These are phyloP conservation scores for Sebastes taczanowskii DNA, from an alignment of 2,797 vertebrate species.

Conservation along the genomic window DNA sequence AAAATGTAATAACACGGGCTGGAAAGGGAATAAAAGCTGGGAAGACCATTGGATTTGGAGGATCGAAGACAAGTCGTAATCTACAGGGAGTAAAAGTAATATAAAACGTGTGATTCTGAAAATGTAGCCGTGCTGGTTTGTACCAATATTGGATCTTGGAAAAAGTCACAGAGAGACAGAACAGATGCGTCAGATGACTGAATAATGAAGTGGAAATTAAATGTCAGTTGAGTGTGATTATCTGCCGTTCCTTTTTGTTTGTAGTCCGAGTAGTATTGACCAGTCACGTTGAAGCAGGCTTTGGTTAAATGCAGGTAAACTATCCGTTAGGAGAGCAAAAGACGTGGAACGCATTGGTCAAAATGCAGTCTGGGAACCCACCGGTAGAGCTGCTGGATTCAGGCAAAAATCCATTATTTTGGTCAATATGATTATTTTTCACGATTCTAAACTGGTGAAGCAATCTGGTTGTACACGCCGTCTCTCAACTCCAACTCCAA, in stretches of 20 bases:
- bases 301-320: too few species aligned
- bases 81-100: not conserved
- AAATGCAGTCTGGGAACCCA: too few species aligned
- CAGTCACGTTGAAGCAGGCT: not conserved
- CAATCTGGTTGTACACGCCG: too few species aligned
- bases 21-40: not conserved
- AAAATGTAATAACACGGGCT: not conserved
- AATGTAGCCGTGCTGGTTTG: not conserved
- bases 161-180: not conserved
- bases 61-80: not conserved
- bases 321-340: too few species aligned
- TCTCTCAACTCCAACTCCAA: too few species aligned
- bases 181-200: not conserved
- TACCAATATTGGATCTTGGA: not conserved
- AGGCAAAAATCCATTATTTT: too few species aligned
- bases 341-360: too few species aligned
- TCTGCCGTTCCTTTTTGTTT: not conserved
- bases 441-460: too few species aligned
- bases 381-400: too few species aligned
- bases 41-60: not conserved
- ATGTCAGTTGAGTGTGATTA: not conserved
- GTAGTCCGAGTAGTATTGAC: not conserved
- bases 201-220: not conserved
- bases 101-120: not conserved
- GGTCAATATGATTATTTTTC: too few species aligned